phyloP scores from a whole-genome alignment of 2,888 invertebrate species.

The Anticlea derivata region DNA sequence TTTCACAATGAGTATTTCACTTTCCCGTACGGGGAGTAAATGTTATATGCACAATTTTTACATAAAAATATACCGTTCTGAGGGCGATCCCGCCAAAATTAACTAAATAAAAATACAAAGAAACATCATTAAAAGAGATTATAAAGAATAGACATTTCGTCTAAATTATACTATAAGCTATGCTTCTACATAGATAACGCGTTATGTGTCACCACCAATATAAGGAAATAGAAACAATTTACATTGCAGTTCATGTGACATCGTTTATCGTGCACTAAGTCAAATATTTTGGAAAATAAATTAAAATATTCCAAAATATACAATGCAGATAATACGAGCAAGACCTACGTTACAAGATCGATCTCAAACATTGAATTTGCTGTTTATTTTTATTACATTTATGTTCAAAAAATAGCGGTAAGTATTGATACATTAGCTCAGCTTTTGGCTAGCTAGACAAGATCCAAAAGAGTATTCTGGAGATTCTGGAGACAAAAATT shows the following conservation, averaged over 20 bases:
- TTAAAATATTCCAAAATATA: no score
- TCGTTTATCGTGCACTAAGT: not conserved
- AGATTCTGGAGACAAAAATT: no score
- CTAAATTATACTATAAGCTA: conserved; percentile 43
- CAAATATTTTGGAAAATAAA: not conserved
- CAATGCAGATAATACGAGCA: no score
- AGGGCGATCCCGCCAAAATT: conserved; percentile 38
- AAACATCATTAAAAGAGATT: conserved; percentile 43
- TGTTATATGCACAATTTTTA: conserved; percentile 43
- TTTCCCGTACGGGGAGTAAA: conserved; percentile 28
- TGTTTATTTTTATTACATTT: no score
- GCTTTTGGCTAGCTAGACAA: no score
- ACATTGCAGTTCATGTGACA: not conserved
- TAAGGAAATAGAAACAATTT: not conserved
- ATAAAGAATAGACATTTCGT: conserved; percentile 44
- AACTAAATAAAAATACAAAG: conserved; percentile 43
- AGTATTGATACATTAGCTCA: no score
- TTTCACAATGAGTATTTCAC: conserved; percentile 20
- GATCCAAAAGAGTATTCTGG: no score
- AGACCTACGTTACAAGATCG: no score
- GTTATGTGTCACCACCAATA: conserved; percentile 4
- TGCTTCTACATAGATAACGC: conserved; percentile 33
- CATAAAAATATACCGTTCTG: conserved; percentile 37
- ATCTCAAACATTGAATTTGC: no score
- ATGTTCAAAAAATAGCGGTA: no score